Percentiles rank a stretch among this genome's conserved stretches.
Evolutionary conservation across 1,140 invertebrate species (phyloP).

Genomic region (Episyrphus balteatus): DNA sequence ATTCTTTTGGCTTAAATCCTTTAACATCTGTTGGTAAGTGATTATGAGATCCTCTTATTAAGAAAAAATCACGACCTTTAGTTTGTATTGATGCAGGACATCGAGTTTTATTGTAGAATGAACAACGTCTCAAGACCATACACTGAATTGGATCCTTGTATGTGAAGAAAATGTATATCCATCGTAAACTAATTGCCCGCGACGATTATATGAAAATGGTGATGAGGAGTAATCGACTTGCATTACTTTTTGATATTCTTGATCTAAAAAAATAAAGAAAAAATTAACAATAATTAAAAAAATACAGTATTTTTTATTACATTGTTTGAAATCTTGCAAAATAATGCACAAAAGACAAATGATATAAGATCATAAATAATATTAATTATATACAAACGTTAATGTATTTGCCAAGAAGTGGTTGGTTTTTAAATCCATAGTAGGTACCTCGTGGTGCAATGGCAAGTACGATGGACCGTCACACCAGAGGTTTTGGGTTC

Average conservation of each 20-base stretch:
- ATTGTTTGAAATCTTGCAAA: too few species aligned
- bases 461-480: too few species aligned
- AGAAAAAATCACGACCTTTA: conserved; percentile 13
- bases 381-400: too few species aligned
- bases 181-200: conserved; percentile 22
- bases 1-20: conserved; percentile 14
- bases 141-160: conserved; percentile 8
- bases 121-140: conserved; percentile 23
- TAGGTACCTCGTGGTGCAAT: too few species aligned
- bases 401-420: too few species aligned
- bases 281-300: background rate
- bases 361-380: too few species aligned
- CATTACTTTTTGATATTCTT: too few species aligned
- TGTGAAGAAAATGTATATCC: conserved; percentile 17
- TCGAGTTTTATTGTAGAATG: conserved; percentile 14
- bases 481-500: too few species aligned
- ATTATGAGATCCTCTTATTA: conserved; percentile 15
- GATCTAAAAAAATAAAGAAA: background rate
- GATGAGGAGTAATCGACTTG: too few species aligned
- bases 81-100: conserved; percentile 19
- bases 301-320: too few species aligned
- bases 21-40: conserved; percentile 16
- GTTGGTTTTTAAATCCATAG: too few species aligned
- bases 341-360: too few species aligned
- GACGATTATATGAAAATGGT: conserved; percentile 16